phyloP scores from a whole-genome alignment of 2,888 invertebrate species.

The Tetramorium bicarinatum region DNA sequence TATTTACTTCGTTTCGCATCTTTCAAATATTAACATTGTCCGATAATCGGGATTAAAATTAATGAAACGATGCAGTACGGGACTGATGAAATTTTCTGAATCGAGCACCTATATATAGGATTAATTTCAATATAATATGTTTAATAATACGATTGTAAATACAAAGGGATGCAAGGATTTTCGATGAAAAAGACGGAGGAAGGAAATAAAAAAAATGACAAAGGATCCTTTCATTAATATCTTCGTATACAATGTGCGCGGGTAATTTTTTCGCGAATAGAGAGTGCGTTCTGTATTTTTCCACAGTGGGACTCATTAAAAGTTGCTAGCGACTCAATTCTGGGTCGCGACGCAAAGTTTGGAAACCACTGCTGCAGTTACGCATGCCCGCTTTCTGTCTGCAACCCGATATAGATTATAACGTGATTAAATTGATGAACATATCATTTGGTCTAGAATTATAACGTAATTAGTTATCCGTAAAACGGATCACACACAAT shows the following conservation, averaged over 20 bases:
- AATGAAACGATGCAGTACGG: conserved; percentile 21
- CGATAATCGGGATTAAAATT: conserved; percentile 40
- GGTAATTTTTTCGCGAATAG: conserved; percentile 10
- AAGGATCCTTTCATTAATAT: conserved; percentile 3
- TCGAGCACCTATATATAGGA: not conserved
- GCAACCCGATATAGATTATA: conserved; percentile 52
- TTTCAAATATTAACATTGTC: conserved; percentile 49
- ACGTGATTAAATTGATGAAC: conserved; percentile 58
- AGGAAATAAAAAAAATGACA: too few relatives aligned
- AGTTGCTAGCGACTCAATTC: conserved; percentile 49
- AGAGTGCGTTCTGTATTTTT: conserved; percentile 25
- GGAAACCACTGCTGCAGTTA: conserved; percentile 48
- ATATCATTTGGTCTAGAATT: conserved; percentile 57
- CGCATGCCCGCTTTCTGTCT: conserved; percentile 43
- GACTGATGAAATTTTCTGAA: conserved; percentile 16
- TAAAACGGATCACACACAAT: conserved; percentile 51
- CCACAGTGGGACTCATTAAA: conserved; percentile 33
- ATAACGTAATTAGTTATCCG: conserved; percentile 57
- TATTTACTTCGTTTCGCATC: conserved; percentile 39
- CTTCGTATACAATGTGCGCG: not conserved
- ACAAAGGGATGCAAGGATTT: not conserved
- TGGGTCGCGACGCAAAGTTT: conserved; percentile 26
- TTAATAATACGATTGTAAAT: conserved; percentile 36
- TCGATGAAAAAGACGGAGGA: not conserved
- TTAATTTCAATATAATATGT: conserved; percentile 29